These are phyloP conservation scores for Drosophila nr. medialis DNA, from an alignment of 2,888 invertebrate species.

Conservation along the genomic window DNA sequence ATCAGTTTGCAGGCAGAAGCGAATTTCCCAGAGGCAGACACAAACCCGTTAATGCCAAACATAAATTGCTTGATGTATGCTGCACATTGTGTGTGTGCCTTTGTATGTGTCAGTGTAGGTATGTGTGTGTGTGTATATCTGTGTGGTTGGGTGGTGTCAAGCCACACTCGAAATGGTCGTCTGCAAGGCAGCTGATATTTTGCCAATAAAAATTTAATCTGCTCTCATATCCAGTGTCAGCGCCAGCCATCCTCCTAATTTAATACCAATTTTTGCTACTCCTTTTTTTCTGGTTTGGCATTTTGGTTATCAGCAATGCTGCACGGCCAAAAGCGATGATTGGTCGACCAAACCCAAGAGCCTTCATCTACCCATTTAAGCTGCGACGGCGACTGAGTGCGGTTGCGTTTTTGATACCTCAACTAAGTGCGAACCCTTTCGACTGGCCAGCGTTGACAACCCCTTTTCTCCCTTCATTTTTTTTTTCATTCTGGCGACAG, in stretches of 20 bases:
- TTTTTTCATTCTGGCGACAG: conserved; percentile 20
- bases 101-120: background rate
- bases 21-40: conserved; percentile 46
- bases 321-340: conserved; percentile 58
- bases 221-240: conserved; percentile 59
- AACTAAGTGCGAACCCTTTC: conserved; percentile 51
- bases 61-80: conserved; percentile 56
- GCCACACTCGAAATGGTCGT: conserved; percentile 29
- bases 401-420: conserved; percentile 70
- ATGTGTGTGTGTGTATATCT: conserved; percentile 2
- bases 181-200: conserved; percentile 66
- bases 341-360: conserved; percentile 40
- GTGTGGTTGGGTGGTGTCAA: conserved; percentile 5
- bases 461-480: conserved; percentile 48
- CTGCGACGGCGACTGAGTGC: conserved; percentile 44
- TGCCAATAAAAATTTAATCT: conserved; percentile 81
- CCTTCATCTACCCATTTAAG: conserved; percentile 24
- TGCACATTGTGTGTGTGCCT: conserved; percentile 1
- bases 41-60: conserved; percentile 76
- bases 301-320: conserved; percentile 47
- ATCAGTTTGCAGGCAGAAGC: conserved; percentile 57
- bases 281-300: conserved; percentile 4
- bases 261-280: conserved; percentile 55
- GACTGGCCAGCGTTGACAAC: conserved; percentile 37
- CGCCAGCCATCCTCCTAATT: conserved; percentile 54